Conservation (phyloP, 2,113 vertebrate species). For the Bothrops jararaca region DNA sequence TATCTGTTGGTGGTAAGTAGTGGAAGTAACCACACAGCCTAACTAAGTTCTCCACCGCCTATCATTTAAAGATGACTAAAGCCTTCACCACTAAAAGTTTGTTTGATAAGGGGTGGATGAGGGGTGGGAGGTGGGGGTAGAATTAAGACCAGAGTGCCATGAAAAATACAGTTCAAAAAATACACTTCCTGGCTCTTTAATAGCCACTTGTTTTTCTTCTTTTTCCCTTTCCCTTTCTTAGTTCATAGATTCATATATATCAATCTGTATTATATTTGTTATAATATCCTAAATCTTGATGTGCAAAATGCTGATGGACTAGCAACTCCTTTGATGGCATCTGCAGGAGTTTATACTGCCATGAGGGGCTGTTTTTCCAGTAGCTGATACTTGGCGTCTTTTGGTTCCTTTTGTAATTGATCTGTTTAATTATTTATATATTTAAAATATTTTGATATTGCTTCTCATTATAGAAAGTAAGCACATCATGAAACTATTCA, state of each 20-base stretch:
- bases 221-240: not conserved
- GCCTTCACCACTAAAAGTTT: not conserved
- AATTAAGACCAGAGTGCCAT: no score
- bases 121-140: not conserved
- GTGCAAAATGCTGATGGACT: not conserved
- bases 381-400: not conserved
- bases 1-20: not conserved
- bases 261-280: not conserved
- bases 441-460: not conserved
- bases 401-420: not conserved
- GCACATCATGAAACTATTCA: not conserved
- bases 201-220: not conserved
- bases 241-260: not conserved
- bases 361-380: not conserved
- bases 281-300: not conserved
- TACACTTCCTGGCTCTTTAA: not conserved
- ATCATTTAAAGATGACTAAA: not conserved
- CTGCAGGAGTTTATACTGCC: not conserved
- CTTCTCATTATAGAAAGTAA: not conserved
- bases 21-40: not conserved
- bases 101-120: not conserved
- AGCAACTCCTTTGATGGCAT: not conserved
- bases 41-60: not conserved
- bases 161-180: not conserved
- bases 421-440: not conserved